Conservation (phyloP, 1,140 invertebrate species). For the Dendrolimus punctatus region DNA sequence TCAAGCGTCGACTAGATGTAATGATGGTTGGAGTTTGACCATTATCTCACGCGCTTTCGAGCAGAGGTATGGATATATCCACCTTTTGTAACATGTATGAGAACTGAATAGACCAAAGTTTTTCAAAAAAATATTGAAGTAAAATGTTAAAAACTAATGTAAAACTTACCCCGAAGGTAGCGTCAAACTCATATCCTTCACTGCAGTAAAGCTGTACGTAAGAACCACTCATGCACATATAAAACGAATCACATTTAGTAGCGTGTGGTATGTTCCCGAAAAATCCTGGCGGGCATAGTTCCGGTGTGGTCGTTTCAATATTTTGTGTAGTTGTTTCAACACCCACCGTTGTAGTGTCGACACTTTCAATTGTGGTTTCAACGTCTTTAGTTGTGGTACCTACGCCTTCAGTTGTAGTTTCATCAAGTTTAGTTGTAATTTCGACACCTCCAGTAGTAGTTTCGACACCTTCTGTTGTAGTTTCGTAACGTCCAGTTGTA, state of each 20-base stretch:
- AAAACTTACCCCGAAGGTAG: neutral
- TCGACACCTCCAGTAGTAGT: neutral
- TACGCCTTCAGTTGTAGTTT: neutral
- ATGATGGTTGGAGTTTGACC: too few relatives aligned
- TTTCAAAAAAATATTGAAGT: neutral
- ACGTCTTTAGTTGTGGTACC: neutral
- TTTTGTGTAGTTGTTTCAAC: neutral
- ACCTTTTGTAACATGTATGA: too few relatives aligned
- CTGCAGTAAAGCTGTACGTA: conserved; percentile 15
- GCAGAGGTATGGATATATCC: too few relatives aligned
- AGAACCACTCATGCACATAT: conserved; percentile 12
- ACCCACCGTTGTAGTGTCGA: neutral
- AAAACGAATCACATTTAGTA: conserved; percentile 11
- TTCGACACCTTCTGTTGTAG: too few relatives aligned
- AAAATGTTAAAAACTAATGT: neutral
- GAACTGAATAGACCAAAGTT: too few relatives aligned
- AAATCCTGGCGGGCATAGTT: conserved; percentile 8
- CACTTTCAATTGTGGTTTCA: neutral
- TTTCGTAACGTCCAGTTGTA: too few relatives aligned
- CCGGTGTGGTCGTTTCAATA: neutral
- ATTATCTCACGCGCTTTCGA: too few relatives aligned
- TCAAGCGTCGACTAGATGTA: too few relatives aligned
- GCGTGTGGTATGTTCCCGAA: conserved; percentile 14
- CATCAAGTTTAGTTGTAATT: neutral
- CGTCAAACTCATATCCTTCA: conserved; percentile 23